Conservation (phyloP, 92 coral and sea anemone species). For the Zoanthus sansibaricus region DNA sequence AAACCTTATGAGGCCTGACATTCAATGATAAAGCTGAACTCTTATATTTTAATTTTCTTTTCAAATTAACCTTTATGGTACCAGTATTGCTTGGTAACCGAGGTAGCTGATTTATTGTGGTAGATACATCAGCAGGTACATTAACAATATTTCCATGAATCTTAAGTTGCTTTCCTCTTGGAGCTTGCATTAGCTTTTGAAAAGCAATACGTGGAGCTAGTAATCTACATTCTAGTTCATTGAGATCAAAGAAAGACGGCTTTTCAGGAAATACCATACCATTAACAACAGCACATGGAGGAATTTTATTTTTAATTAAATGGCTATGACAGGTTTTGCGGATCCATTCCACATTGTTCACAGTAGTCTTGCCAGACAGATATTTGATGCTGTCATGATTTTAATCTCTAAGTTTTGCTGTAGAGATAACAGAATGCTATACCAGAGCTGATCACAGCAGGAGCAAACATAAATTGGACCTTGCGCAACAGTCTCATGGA, state of each 20-base stretch:
- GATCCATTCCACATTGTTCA: slow-evolving; percentile 48
- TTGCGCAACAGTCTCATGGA: slow-evolving; percentile 62
- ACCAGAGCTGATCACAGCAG: slow-evolving; percentile 78
- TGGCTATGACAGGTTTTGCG: too few species aligned
- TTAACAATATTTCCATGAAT: too few species aligned
- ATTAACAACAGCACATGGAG: too few species aligned
- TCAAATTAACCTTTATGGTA: background rate
- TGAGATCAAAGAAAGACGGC: background rate
- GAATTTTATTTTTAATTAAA: too few species aligned
- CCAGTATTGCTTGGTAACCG: slow-evolving; percentile 51
- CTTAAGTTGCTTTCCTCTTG: too few species aligned
- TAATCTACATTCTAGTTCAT: too few species aligned
- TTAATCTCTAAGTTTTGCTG: slow-evolving; percentile 47
- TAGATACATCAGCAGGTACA: slow-evolving; percentile 63
- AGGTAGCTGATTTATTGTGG: slow-evolving; percentile 64
- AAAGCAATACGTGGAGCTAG: slow-evolving; percentile 48
- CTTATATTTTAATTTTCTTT: background rate
- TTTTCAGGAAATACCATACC: slow-evolving; percentile 48
- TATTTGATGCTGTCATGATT: slow-evolving; percentile 37
- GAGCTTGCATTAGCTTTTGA: too few species aligned
- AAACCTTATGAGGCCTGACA: too few species aligned
- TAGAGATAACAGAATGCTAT: slow-evolving; percentile 56
- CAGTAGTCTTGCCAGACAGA: slow-evolving; percentile 28
- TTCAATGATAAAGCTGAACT: too few species aligned
- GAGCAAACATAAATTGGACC: slow-evolving; percentile 75